Percentiles rank a stretch among this genome's conserved stretches.
These are phyloP conservation scores for Clangula hyemalis DNA, from an alignment of 2,797 vertebrate species.

Conservation along the genomic window DNA sequence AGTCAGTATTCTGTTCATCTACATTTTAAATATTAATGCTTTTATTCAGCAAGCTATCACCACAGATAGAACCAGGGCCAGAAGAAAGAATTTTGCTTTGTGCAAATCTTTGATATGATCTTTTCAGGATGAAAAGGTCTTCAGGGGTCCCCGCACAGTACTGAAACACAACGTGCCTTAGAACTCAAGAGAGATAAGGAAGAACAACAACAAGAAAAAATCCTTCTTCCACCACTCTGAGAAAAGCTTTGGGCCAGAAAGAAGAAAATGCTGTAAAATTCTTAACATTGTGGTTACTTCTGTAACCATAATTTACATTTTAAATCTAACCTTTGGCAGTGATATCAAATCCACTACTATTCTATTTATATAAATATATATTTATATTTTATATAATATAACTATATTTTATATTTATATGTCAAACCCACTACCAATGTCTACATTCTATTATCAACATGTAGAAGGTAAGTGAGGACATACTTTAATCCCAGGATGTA, in stretches of 20 bases:
- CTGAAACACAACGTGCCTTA: neutral
- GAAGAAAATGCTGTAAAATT: neutral
- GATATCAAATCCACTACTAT: neutral
- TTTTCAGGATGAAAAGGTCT: neutral
- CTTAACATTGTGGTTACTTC: neutral
- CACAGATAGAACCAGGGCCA: neutral
- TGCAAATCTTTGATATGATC: neutral
- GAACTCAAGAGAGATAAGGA: neutral
- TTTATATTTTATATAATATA: too few species aligned
- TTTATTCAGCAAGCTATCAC: neutral
- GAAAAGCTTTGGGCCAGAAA: neutral
- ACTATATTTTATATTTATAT: too few species aligned
- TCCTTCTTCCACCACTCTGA: neutral
- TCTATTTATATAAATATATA: neutral
- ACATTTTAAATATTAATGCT: neutral
- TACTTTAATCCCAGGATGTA: neutral
- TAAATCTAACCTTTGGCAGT: neutral
- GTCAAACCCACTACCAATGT: neutral
- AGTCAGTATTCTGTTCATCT: neutral
- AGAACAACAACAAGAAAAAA: neutral
- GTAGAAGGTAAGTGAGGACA: rapidly evolving
- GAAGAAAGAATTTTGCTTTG: neutral
- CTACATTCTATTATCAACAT: neutral
- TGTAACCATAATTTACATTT: neutral
- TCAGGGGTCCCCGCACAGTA: neutral